Conservation (phyloP, 2,113 vertebrate genomes). For the Forbesichthys agassizii region DNA sequence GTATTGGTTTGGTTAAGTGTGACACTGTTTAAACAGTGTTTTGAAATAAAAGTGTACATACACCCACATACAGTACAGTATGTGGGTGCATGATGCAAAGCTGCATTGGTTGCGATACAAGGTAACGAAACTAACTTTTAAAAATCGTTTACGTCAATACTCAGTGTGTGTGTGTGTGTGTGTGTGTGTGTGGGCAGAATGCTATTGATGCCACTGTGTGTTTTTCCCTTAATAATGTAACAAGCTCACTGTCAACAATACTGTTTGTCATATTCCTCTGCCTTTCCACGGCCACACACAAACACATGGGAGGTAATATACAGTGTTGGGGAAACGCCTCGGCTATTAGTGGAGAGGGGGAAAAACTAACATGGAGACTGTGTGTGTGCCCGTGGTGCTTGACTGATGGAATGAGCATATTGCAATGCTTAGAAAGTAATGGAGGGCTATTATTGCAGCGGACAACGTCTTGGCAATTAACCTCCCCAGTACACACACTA, state of each 20-base stretch:
- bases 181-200: background rate
- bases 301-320: background rate
- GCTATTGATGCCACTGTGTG: background rate
- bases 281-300: slow-evolving; percentile 8
- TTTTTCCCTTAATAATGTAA: slow-evolving; percentile 32
- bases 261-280: slow-evolving; percentile 26
- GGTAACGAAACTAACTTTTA: background rate
- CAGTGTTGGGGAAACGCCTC: too few species aligned
- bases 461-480: slow-evolving; percentile 63
- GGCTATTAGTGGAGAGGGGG: too few species aligned
- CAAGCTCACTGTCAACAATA: slow-evolving; percentile 31
- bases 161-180: background rate
- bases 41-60: background rate
- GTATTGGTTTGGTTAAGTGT: slow-evolving; percentile 9
- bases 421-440: slow-evolving; percentile 53
- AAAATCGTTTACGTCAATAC: too few species aligned
- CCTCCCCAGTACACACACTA: slow-evolving; percentile 35
- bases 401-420: slow-evolving; percentile 58
- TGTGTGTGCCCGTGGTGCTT: slow-evolving; percentile 22
- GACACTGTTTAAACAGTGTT: slow-evolving; percentile 3
- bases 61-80: background rate
- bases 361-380: too few species aligned
- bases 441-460: slow-evolving; percentile 53
- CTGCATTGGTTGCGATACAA: background rate
- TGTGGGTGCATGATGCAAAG: slow-evolving; percentile 8